Base-by-base conservation (phyloP, 2,797 vertebrate species). In the Pseudochaenichthys georgianus region DNA sequence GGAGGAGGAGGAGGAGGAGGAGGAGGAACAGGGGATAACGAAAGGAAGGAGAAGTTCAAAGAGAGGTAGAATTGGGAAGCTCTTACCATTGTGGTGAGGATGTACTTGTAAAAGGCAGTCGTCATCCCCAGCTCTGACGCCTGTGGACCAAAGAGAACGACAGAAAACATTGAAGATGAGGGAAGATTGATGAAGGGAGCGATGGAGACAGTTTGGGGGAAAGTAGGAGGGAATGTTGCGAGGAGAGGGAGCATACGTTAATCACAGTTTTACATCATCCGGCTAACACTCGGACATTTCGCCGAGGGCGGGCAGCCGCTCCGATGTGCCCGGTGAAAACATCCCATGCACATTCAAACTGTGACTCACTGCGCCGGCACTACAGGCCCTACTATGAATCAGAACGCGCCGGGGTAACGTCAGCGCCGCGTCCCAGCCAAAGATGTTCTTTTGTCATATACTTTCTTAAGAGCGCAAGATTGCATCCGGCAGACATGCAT, bases 41-140 rank as follows among this genome's bases (percentile, higher is more conserved):
- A 77, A 61, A 66, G 17, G 53, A 48, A 17, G 53, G 47, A 45
- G 50, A 55, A 70, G 34, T 38, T 42, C 17, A 38, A 65, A 13
- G 17, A 57, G n/a, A 11, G 57, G 23, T 19, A 52, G 80, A 70
- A 71, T 34, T 57, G 76, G 70, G 59, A 57, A 64, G 63, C 86
- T 88, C 93, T 94, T 91, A 97, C 96, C 96, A 97, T 97, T 62
- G 96, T 97, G 60, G 96, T 97, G 86, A 97, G 95, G 93, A 97
- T 97, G 93, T 97, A 97, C 90, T 97, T 97, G 92, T 97, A 97
- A 95, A 97, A 97, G 0, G 96, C 95, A 74, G 96, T 97, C 13
- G 96, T 97, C 96, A 97, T 97, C 75, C 96, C 96, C 69, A 97
- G 85, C 45, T 63, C 61, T 19, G 61, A 50, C 17, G 61, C 61